Evolutionary conservation across 2,113 vertebrate species (phyloP), one percentile per base, ranked within the genome.

Genomic region (Ctenodactylus gundi): DNA sequence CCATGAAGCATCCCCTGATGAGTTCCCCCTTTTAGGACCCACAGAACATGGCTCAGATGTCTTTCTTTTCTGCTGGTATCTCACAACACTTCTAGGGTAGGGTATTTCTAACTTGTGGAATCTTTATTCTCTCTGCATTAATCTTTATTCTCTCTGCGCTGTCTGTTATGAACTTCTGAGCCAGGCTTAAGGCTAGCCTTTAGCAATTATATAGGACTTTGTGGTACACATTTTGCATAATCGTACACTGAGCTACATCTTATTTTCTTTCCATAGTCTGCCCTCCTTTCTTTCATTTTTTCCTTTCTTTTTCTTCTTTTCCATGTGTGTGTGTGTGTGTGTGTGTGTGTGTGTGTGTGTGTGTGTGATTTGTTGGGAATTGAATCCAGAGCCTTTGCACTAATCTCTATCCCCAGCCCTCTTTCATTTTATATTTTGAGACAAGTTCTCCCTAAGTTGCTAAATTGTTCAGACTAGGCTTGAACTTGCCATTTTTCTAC

Each of bases 221-320:
- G 18, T 20, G 34, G 34, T 9, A 58, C 27, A 46, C 13, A 15
- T 39, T 73, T 53, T 53, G 13, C 36, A 34, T 41, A 20, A 18
- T 51, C 49, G 23, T 39, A 13, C 18, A 7, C 39, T 14, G 27
- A 12, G 25, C 73, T n/a, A 51, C 12, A 41, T 73, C 44, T 87
- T 17, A 20, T 80, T 82, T 80, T 81, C n/a, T 31, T 68, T 27
- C 21, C 44, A 49, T 91, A 17, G n/a, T 21, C n/a, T 81, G 58
- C 88, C 29, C 57, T 36, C 76, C 17, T 39, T 64, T 85, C 49
- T 11, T 36, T 84, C 90, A 20, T 85, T 2, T 67, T 75, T 51
- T 55, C 27, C 46, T 72, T 25, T 15, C 1, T 89, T 97, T 98
- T 97, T 98, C 97, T n/a, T n/a, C n/a, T n/a, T n/a, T n/a, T n/a